Evolutionary conservation across 2,797 vertebrate genomes (phyloP), one percentile per base, ranked within the genome.

Genomic region (Falco peregrinus): DNA sequence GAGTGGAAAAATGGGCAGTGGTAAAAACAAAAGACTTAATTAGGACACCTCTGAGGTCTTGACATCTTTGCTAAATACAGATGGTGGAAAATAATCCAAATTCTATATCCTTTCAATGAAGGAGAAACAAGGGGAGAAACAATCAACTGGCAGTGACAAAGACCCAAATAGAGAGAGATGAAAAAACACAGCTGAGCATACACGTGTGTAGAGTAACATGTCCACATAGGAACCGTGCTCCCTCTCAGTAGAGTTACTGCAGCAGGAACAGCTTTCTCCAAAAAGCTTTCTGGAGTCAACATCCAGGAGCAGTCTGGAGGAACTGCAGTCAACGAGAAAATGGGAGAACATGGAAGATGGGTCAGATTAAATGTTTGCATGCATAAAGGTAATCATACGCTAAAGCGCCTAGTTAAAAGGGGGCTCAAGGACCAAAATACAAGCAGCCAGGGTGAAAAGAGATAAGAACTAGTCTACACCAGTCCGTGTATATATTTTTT

Each of bases 221-320:
- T 54, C 39, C 45, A 56, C 2, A 5, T 6, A 39, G 47, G 7
- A 50, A 31, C 13, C 1, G 2, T 1, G 1, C 7, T 26, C 5
- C 57, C 65, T 20, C 57, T 78, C 37, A n/a, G 41, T 18, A 20
- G 7, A 87, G 57, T 48, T 43, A n/a, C n/a, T 80, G 48, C 43
- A 56, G 17, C 10, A 70, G 64, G 68, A 75, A 78, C 57, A 75
- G 5, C 17, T 33, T 65, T 25, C n/a, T 63, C 16, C 12, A 26
- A 29, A 33, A 71, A 68, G 8, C 10, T 7, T 60, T 41, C 37
- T 87, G 54, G 50, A 65, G 7, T 16, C 37, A 70, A 24, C 5
- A 10, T 63, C 53, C 65, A 65, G 54, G 10, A 88, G 14, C 25
- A 78, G n/a, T 12, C 11, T 33, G 54, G 29, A 73, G 33, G 33